Conservation (phyloP, 2,113 vertebrate genomes). For the Balaeniceps rex region DNA sequence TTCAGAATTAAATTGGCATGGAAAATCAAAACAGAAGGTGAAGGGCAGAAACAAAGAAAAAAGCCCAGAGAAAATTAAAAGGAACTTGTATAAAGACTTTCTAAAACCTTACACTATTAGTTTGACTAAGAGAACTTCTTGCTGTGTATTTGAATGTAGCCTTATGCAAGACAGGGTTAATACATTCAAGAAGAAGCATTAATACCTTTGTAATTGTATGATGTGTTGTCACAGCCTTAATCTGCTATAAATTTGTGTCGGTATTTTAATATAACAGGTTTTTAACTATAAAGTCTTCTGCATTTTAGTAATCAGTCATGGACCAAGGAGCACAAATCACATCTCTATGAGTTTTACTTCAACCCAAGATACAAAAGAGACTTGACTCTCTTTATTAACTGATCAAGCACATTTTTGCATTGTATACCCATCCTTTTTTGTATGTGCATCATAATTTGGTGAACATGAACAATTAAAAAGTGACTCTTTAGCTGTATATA, state of each 20-base stretch:
- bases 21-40: not conserved
- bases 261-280: not conserved
- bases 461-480: slow-evolving; percentile 11
- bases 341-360: not conserved
- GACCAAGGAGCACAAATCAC: not conserved
- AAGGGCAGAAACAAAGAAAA: not conserved
- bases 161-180: not conserved
- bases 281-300: not conserved
- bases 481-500: not conserved
- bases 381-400: not conserved
- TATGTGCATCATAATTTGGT: not conserved
- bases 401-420: not conserved
- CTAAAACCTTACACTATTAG: not conserved
- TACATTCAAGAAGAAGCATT: not conserved
- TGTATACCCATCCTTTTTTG: not conserved
- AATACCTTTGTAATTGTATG: not conserved
- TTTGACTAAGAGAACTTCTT: not conserved
- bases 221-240: not conserved
- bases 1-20: not conserved
- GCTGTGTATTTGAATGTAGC: not conserved
- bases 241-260: not conserved
- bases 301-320: not conserved
- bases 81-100: not conserved
- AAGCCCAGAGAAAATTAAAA: not conserved
- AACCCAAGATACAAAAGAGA: not conserved